phyloP scores from a whole-genome alignment of 2,113 vertebrate species.

The human region DNA sequence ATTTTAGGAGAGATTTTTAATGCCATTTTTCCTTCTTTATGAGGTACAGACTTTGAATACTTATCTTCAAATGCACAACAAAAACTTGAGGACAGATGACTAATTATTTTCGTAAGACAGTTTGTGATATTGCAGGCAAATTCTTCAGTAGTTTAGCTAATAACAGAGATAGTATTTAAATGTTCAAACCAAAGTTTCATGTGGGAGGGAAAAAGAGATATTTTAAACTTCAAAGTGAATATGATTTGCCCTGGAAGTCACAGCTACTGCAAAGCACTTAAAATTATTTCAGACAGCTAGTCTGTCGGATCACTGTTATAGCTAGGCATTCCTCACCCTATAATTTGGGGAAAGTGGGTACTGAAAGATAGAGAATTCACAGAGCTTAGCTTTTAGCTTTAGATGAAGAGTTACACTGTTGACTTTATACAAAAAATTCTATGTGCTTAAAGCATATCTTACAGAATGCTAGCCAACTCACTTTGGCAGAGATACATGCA shows the following conservation, averaged over 20 bases:
- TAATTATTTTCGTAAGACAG: slow-evolving; percentile 45
- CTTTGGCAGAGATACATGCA: slow-evolving; percentile 66
- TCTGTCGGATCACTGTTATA: slow-evolving; percentile 58
- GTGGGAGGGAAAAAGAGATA: slow-evolving; percentile 4
- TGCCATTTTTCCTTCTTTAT: not conserved
- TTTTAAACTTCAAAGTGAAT: slow-evolving; percentile 73
- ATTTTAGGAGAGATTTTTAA: not conserved
- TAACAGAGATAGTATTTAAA: not conserved
- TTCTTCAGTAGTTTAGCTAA: slow-evolving; percentile 44
- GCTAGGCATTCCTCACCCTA: slow-evolving; percentile 63
- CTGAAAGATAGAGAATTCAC: slow-evolving; percentile 30
- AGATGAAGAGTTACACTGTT: slow-evolving; percentile 59
- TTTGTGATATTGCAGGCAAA: slow-evolving; percentile 26
- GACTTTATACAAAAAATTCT: slow-evolving; percentile 31
- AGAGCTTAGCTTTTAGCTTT: slow-evolving; percentile 66
- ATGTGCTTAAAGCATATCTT: slow-evolving; percentile 46
- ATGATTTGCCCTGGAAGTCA: slow-evolving; percentile 75
- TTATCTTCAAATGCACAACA: not conserved
- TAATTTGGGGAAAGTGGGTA: slow-evolving; percentile 69
- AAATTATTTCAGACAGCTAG: slow-evolving; percentile 74
- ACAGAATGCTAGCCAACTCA: slow-evolving; percentile 45
- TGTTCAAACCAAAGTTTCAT: slow-evolving; percentile 44
- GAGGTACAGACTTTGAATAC: not conserved
- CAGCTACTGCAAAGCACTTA: slow-evolving; percentile 74
- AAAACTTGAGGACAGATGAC: slow-evolving; percentile 37